phyloP scores from a whole-genome alignment of 2,113 vertebrate species.

The Artemisiospiza belli region DNA sequence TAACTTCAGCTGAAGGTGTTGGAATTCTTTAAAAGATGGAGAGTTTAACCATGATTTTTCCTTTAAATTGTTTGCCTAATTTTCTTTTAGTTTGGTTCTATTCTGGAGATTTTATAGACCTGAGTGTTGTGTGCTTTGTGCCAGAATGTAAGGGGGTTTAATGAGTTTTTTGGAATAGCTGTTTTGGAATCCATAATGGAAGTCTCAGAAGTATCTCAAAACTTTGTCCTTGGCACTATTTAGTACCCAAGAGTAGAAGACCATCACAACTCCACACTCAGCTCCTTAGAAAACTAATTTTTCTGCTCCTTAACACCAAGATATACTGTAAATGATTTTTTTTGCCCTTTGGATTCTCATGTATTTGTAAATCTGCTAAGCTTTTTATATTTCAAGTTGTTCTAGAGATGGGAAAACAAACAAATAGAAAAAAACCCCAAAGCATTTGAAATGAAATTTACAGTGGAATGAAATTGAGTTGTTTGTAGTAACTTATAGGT shows the following conservation, averaged over 20 bases:
- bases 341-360: not conserved
- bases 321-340: not conserved
- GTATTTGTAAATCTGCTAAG: not conserved
- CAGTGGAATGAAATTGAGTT: not conserved
- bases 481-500: not conserved
- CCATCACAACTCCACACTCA: not conserved
- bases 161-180: not conserved
- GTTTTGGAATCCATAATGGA: not conserved
- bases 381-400: not conserved
- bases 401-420: not conserved
- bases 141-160: not conserved
- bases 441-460: not conserved
- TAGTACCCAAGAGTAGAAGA: not conserved
- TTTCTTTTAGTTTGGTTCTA: not conserved
- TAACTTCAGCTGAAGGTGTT: not conserved
- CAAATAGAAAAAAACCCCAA: fast-evolving
- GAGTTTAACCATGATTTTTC: not conserved
- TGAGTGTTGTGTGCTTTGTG: not conserved
- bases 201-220: not conserved
- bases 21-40: not conserved
- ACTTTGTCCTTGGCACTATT: not conserved
- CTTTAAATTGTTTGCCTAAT: not conserved
- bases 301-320: not conserved
- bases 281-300: not conserved
- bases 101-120: not conserved